These are phyloP conservation scores for Corythornis madagascariensis DNA, from an alignment of 2,113 vertebrate species.

Conservation along the genomic window DNA sequence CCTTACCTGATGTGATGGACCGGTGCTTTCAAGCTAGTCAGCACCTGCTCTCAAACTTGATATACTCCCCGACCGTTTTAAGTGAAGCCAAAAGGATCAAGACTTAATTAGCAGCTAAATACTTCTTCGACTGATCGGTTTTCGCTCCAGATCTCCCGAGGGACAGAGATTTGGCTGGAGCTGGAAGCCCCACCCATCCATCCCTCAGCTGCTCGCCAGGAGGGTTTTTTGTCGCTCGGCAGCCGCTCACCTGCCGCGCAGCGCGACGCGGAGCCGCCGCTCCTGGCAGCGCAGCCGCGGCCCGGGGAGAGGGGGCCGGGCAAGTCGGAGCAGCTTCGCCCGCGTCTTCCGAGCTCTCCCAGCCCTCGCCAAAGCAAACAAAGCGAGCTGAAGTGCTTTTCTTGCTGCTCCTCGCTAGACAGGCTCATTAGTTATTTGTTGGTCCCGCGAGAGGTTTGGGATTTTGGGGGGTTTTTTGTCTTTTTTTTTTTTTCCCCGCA, in stretches of 20 bases:
- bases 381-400: background rate
- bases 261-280: background rate
- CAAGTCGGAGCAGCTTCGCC: slow-evolving; percentile 57
- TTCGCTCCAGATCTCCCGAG: slow-evolving; percentile 72
- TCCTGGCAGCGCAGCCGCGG: background rate
- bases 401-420: background rate
- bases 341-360: background rate
- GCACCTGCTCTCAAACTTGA: slow-evolving; percentile 79
- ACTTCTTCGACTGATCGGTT: slow-evolving; percentile 69
- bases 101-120: slow-evolving; percentile 81
- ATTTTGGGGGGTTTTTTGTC: background rate
- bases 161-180: slow-evolving; percentile 76
- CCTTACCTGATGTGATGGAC: slow-evolving; percentile 69
- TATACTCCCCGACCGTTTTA: slow-evolving; percentile 74
- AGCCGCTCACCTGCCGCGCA: background rate
- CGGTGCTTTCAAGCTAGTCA: slow-evolving; percentile 74
- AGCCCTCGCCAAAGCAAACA: slow-evolving; percentile 56
- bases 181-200: slow-evolving; percentile 69
- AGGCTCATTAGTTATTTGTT: slow-evolving; percentile 26
- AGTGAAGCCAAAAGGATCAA: slow-evolving; percentile 81
- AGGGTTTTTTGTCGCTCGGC: slow-evolving; percentile 61
- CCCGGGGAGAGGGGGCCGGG: slow-evolving; percentile 28
- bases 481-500: background rate
- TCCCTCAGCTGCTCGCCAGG: slow-evolving; percentile 50
- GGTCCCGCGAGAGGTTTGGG: background rate